Conservation (phyloP, 2,888 invertebrate genomes). For the Malthinus flaveolus region DNA sequence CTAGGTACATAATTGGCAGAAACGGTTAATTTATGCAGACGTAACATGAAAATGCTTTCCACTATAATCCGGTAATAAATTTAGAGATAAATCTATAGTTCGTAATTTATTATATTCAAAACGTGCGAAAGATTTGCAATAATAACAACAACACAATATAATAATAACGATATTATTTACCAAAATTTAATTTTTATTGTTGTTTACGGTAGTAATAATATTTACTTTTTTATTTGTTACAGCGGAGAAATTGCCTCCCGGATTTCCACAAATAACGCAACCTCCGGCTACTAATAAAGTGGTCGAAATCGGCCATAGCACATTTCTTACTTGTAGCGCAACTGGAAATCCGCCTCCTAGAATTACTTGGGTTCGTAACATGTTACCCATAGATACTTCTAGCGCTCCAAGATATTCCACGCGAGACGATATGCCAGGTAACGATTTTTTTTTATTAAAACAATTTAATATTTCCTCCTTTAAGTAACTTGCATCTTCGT, state of each 20-base stretch:
- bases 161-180: no score
- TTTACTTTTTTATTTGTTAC: conserved; percentile 48
- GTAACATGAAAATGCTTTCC: conserved; percentile 42
- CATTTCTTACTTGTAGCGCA: conserved; percentile 87
- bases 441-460: conserved; percentile 36
- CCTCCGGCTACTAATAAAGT: conserved; percentile 91
- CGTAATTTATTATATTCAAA: conserved; percentile 40
- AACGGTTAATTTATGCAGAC: conserved; percentile 29
- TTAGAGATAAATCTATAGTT: conserved; percentile 42
- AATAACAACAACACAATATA: conserved; percentile 2
- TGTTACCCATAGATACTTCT: conserved; percentile 82
- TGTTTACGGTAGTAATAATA: not conserved
- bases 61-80: conserved; percentile 45
- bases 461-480: not conserved
- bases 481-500: not conserved
- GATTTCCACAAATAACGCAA: conserved; percentile 88
- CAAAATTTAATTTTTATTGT: not conserved
- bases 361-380: conserved; percentile 93
- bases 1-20: conserved; percentile 11
- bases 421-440: conserved; percentile 78
- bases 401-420: conserved; percentile 84
- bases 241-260: conserved; percentile 87
- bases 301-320: conserved; percentile 93
- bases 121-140: conserved; percentile 14
- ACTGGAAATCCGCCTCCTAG: conserved; percentile 79